phyloP scores from a whole-genome alignment of 2,113 vertebrate species.

The Aldabrachelys gigantea region DNA sequence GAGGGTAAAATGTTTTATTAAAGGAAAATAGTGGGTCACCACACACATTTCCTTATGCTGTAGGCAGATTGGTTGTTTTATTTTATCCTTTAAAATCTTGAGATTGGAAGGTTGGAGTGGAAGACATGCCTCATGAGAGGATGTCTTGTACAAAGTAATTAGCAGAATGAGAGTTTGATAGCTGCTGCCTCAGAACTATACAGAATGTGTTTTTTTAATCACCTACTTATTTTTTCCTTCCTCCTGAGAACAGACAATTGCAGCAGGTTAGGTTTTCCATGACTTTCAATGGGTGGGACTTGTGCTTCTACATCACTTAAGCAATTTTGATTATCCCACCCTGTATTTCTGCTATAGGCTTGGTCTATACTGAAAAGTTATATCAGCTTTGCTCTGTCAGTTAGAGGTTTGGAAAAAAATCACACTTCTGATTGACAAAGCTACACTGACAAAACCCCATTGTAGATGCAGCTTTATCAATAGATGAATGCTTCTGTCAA shows the following conservation, averaged over 20 bases:
- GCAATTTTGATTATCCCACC: fast-evolving
- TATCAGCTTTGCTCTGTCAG: not conserved
- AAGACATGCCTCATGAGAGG: not conserved
- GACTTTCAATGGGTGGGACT: not conserved
- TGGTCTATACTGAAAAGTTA: not conserved
- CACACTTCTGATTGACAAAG: not conserved
- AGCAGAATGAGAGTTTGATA: not conserved
- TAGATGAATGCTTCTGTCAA: not conserved
- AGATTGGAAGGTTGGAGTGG: not conserved
- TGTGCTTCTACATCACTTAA: not conserved
- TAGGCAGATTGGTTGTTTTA: not conserved
- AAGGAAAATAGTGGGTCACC: not conserved
- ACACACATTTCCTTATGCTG: not conserved
- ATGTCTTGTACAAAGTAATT: not conserved
- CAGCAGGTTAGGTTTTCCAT: not conserved
- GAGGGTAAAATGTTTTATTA: not conserved
- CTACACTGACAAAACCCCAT: not conserved
- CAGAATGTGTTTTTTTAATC: not conserved
- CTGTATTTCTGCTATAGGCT: not conserved
- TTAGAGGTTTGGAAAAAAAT: not conserved
- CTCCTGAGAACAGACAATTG: not conserved
- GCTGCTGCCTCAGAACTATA: not conserved
- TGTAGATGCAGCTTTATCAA: not conserved
- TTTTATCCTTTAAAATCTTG: not conserved
- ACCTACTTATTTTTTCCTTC: not conserved